These are phyloP conservation scores for Macrotus californicus DNA, from an alignment of 2,113 vertebrate genomes.

Conservation along the genomic window DNA sequence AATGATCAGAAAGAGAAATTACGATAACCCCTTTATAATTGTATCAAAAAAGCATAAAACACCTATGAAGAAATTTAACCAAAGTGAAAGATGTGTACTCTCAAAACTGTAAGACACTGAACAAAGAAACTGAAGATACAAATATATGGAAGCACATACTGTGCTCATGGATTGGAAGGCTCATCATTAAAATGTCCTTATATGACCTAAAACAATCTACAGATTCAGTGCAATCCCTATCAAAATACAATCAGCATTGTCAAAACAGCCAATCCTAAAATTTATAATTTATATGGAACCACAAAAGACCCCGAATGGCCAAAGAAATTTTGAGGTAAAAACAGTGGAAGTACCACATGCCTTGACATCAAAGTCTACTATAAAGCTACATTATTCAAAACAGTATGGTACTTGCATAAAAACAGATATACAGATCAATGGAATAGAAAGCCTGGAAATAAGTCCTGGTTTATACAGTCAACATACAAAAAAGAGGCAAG, in stretches of 20 bases:
- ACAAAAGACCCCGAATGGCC: background rate
- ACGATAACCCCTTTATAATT: background rate
- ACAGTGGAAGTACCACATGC: background rate
- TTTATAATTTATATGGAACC: background rate
- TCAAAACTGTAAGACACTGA: background rate
- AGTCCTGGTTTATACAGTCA: background rate
- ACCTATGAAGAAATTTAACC: background rate
- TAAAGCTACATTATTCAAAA: background rate
- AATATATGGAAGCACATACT: background rate
- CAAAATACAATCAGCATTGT: background rate
- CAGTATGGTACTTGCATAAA: background rate
- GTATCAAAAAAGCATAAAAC: background rate
- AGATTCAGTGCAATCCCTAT: background rate
- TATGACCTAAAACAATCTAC: background rate
- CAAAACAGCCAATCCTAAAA: background rate
- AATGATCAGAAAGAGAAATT: background rate
- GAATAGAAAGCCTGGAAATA: background rate
- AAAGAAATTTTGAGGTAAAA: background rate
- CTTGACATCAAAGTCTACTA: background rate
- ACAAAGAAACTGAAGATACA: background rate
- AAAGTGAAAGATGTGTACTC: background rate
- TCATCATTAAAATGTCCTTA: background rate
- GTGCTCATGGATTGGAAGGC: background rate
- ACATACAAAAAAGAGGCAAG: background rate
- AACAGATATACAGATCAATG: background rate